phyloP scores from a whole-genome alignment of 2,888 invertebrate species.

The Pegoplata infirma region DNA sequence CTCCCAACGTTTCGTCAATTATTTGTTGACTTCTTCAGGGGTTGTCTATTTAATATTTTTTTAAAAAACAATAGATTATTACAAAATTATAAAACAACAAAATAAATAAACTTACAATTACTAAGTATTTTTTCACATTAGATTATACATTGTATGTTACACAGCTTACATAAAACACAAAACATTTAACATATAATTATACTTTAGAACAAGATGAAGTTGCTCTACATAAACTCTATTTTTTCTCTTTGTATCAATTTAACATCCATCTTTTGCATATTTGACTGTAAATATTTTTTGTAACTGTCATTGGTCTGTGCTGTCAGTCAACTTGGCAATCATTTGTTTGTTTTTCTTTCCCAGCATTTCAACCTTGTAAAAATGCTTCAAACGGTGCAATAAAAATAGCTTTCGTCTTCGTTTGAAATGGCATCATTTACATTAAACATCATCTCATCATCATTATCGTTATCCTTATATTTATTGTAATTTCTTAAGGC shows the following conservation, averaged over 20 bases:
- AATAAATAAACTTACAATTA: too few species aligned
- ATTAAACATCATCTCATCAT: conserved; percentile 41
- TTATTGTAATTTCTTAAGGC: conserved; percentile 32
- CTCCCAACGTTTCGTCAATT: too few species aligned
- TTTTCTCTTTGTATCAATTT: not conserved
- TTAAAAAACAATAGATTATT: too few species aligned
- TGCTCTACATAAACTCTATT: too few species aligned
- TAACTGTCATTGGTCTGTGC: conserved; percentile 13
- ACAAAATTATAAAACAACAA: too few species aligned
- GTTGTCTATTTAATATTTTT: too few species aligned
- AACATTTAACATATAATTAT: too few species aligned
- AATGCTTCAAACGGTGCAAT: not conserved
- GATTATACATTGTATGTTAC: too few species aligned
- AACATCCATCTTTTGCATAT: not conserved
- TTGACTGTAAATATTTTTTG: not conserved
- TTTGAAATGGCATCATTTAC: conserved; percentile 50
- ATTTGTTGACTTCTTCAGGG: too few species aligned
- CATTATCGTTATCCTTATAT: not conserved
- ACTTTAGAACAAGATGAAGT: too few species aligned
- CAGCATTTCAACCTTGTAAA: conserved; percentile 2
- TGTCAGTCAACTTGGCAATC: not conserved
- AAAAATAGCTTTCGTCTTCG: not conserved
- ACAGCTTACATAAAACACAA: too few species aligned
- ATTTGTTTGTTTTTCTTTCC: conserved; percentile 20
- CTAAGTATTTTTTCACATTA: too few species aligned